Conservation (phyloP, 2,113 vertebrate genomes). For the Dascyllus trimaculatus region DNA sequence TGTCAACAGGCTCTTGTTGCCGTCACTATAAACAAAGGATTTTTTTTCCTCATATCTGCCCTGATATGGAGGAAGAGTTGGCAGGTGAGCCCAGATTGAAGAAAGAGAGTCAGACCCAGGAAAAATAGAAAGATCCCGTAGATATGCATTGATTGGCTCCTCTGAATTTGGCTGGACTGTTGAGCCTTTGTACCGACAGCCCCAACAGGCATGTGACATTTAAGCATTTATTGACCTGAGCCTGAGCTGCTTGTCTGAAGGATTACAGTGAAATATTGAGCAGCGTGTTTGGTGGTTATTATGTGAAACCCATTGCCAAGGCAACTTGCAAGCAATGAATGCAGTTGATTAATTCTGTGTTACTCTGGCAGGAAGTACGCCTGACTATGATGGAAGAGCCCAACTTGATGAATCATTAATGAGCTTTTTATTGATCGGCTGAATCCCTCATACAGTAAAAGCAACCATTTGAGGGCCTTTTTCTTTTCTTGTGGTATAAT, state of each 20-base stretch:
- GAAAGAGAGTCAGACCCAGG: neutral
- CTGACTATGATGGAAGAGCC: conserved; percentile 59
- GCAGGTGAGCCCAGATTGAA: conserved; percentile 1
- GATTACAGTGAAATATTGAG: conserved; percentile 61
- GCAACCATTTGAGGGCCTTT: neutral
- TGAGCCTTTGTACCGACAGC: conserved; percentile 45
- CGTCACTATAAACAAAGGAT: conserved; percentile 80
- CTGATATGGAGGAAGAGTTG: neutral
- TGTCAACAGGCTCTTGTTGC: conserved; percentile 76
- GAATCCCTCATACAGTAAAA: conserved; percentile 30
- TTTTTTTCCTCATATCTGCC: conserved; percentile 18
- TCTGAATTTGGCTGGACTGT: conserved; percentile 30
- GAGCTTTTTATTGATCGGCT: conserved; percentile 67
- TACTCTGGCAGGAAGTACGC: conserved; percentile 51
- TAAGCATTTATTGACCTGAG: conserved; percentile 51
- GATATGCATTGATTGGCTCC: conserved; percentile 10
- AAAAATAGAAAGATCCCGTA: neutral
- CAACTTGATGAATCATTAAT: conserved; percentile 78
- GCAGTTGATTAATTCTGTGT: conserved; percentile 33
- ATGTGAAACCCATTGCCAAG: conserved; percentile 34
- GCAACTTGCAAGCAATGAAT: conserved; percentile 29
- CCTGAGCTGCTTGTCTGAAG: conserved; percentile 39
- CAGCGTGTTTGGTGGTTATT: conserved; percentile 11
- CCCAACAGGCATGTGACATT: conserved; percentile 57
- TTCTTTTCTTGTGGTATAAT: conserved; percentile 2